Conservation (phyloP, 2,888 invertebrate species). For the Xanthia togata region DNA sequence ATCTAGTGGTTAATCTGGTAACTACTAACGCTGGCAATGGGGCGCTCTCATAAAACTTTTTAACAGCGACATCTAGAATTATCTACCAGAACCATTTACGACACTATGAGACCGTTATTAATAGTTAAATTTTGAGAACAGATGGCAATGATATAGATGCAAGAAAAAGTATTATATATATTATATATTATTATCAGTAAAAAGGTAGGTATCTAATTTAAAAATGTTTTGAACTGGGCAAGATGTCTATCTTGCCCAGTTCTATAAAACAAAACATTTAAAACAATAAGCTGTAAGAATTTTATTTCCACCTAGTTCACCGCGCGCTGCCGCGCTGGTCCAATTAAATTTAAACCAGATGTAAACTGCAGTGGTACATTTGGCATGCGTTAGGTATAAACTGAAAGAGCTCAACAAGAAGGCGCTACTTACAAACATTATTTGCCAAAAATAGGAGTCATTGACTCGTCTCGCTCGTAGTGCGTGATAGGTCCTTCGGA, state of each 20-base stretch:
- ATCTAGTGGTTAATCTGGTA: neutral
- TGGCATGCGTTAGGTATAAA: too few relatives aligned
- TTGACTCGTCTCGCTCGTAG: neutral
- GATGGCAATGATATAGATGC: slow-evolving; percentile 12
- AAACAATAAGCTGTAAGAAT: too few relatives aligned
- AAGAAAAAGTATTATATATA: fast-evolving
- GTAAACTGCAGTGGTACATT: too few relatives aligned
- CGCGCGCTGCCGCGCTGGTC: too few relatives aligned
- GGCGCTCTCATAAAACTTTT: fast-evolving
- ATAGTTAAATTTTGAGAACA: slow-evolving; percentile 1
- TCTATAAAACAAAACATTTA: too few relatives aligned
- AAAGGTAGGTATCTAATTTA: neutral
- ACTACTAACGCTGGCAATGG: neutral
- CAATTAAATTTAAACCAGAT: too few relatives aligned
- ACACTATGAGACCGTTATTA: neutral
- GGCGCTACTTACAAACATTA: neutral
- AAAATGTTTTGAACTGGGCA: too few relatives aligned
- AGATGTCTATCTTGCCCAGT: too few relatives aligned
- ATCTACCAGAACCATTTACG: neutral
- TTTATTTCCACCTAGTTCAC: too few relatives aligned
- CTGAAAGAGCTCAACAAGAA: too few relatives aligned
- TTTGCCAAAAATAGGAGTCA: neutral
- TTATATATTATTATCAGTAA: too few relatives aligned
- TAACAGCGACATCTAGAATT: slow-evolving; percentile 29
- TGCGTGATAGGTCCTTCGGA: neutral